These are phyloP conservation scores for Cacoxenus indagator DNA, from an alignment of 2,888 invertebrate genomes.

Conservation along the genomic window DNA sequence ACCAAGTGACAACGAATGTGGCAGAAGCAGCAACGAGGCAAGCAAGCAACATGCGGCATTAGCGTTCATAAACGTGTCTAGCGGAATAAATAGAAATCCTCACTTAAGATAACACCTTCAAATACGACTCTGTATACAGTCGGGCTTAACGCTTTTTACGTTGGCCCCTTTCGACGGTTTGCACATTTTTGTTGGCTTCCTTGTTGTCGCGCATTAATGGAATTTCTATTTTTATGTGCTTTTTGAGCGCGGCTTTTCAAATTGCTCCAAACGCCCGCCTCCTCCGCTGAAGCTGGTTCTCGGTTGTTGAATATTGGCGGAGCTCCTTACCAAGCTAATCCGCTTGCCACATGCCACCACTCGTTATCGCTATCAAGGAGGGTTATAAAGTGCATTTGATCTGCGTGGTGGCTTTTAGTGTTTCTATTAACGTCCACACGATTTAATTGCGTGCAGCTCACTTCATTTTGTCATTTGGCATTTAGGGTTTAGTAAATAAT, in stretches of 20 bases:
- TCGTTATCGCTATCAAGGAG: not conserved
- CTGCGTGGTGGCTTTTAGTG: not conserved
- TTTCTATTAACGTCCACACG: not conserved
- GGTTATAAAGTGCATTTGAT: not conserved
- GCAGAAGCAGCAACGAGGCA: not conserved
- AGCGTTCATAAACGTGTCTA: conserved; percentile 1
- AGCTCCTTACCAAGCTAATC: not conserved
- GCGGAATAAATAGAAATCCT: conserved; percentile 15
- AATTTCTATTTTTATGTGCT: not conserved
- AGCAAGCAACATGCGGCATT: not conserved
- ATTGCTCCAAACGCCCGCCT: not conserved
- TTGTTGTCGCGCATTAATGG: conserved; percentile 7
- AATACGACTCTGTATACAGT: no score
- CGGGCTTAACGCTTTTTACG: not conserved
- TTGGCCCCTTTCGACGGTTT: not conserved
- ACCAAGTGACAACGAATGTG: not conserved
- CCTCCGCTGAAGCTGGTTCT: not conserved
- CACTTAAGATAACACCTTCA: conserved; percentile 18
- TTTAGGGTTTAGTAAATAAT: not conserved
- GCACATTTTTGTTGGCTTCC: conserved; percentile 1
- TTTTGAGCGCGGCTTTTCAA: not conserved
- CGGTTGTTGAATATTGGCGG: not conserved
- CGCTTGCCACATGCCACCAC: not conserved
- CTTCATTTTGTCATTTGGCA: not conserved
- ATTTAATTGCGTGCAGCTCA: not conserved